These are phyloP conservation scores for Epistrophella euchroma DNA, from an alignment of 2,888 invertebrate genomes.

Conservation along the genomic window DNA sequence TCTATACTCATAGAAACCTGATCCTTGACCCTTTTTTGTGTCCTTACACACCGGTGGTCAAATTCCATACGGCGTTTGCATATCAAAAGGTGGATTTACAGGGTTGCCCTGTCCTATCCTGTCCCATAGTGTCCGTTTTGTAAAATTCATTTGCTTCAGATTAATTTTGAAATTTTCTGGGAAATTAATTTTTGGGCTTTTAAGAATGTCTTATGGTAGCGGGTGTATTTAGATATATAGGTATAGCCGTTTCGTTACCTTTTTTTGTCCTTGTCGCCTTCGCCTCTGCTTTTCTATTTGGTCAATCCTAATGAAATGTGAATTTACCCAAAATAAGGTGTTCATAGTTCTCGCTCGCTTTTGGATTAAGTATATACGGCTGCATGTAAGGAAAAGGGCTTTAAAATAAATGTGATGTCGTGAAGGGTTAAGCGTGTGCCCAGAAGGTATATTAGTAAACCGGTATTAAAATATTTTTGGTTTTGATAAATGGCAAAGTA, in stretches of 20 bases:
- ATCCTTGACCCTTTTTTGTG: constrained; percentile 56
- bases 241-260: neutral
- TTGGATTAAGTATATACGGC: neutral
- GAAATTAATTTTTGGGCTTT: constrained; percentile 82
- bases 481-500: constrained; percentile 12
- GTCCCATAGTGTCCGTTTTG: constrained; percentile 20
- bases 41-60: constrained; percentile 72
- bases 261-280: neutral
- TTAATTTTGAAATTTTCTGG: constrained; percentile 83
- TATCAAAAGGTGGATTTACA: constrained; percentile 73
- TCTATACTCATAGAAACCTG: constrained; percentile 5
- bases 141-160: constrained; percentile 76
- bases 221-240: neutral
- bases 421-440: constrained; percentile 59
- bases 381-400: neutral
- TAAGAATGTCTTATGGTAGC: constrained; percentile 64
- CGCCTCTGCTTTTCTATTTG: constrained; percentile 42
- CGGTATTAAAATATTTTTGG: constrained; percentile 72
- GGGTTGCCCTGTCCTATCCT: constrained; percentile 3
- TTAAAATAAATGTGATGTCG: constrained; percentile 46
- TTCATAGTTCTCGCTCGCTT: constrained; percentile 74
- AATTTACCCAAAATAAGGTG: constrained; percentile 72
- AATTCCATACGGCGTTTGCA: constrained; percentile 73
- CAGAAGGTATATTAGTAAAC: constrained; percentile 49
- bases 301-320: constrained; percentile 75